These are phyloP conservation scores for Drosophila macrospina DNA, from an alignment of 2,888 invertebrate species.

Conservation along the genomic window DNA sequence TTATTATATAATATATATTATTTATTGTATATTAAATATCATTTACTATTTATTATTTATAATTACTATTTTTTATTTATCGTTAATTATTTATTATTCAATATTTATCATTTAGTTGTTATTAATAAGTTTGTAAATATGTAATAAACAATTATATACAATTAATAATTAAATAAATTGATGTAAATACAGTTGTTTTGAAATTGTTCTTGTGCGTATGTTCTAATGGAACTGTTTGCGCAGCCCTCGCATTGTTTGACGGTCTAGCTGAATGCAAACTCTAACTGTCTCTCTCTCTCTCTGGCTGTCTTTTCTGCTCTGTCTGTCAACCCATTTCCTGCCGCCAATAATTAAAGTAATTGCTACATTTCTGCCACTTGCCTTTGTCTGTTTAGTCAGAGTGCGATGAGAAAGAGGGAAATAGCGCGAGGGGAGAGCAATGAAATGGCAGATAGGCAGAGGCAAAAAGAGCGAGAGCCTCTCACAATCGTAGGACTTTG, in stretches of 20 bases:
- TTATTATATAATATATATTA: too few species aligned
- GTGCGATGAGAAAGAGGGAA: not conserved
- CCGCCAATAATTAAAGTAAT: constrained; percentile 81
- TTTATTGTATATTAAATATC: too few species aligned
- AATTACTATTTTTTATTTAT: too few species aligned
- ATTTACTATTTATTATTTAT: too few species aligned
- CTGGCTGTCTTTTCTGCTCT: constrained; percentile 30
- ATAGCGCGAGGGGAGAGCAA: constrained; percentile 3
- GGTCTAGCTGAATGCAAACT: constrained; percentile 18
- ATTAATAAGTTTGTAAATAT: too few species aligned
- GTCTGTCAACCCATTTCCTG: constrained; percentile 79
- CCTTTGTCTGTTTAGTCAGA: constrained; percentile 46
- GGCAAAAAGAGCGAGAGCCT: not conserved
- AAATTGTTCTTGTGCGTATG: too few species aligned
- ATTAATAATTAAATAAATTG: too few species aligned
- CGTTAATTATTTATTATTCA: too few species aligned
- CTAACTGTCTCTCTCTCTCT: constrained; percentile 10
- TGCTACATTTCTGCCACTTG: constrained; percentile 80
- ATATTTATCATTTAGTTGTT: too few species aligned
- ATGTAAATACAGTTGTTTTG: too few species aligned
- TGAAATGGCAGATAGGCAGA: not conserved
- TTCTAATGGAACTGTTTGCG: not conserved
- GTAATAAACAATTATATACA: too few species aligned
- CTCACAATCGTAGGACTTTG: constrained; percentile 55
- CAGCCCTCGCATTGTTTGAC: constrained; percentile 30